A percentile compares a stretch with the other conserved stretches of the same genome.
phyloP scores from a whole-genome alignment of 1,140 invertebrate genomes.

The Eupeodes corollae region DNA sequence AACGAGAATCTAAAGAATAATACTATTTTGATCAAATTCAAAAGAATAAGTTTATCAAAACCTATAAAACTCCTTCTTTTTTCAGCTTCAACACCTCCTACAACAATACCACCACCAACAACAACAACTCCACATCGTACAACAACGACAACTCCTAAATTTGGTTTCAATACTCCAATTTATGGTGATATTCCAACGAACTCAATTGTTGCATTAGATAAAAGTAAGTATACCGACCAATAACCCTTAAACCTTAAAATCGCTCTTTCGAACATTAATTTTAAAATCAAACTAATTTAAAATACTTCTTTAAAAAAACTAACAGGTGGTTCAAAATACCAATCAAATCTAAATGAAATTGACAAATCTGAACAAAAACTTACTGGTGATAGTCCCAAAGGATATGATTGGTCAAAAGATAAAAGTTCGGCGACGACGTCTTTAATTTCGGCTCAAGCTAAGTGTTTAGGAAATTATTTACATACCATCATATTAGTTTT shows the following conservation, averaged over 20 bases:
- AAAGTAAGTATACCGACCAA: constrained; percentile 23
- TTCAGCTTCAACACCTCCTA: constrained; percentile 35
- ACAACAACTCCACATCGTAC: constrained; percentile 27
- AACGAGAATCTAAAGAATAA: too few relatives aligned
- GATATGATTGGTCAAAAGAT: constrained; percentile 33
- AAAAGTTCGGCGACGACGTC: constrained; percentile 9
- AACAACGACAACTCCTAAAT: constrained; percentile 16
- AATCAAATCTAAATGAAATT: constrained; percentile 58
- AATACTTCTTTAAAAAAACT: neutral
- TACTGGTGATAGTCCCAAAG: constrained; percentile 28
- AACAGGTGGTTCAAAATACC: constrained; percentile 49
- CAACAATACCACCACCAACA: constrained; percentile 32
- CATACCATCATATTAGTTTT: too few relatives aligned
- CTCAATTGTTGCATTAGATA: constrained; percentile 30
- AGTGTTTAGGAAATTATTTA: too few relatives aligned
- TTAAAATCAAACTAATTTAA: neutral
- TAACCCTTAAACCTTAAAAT: neutral
- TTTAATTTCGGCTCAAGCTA: too few relatives aligned
- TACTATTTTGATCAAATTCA: too few relatives aligned
- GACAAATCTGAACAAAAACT: constrained; percentile 60
- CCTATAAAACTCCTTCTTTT: neutral
- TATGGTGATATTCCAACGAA: constrained; percentile 26
- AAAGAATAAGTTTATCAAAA: too few relatives aligned
- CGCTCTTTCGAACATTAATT: neutral
- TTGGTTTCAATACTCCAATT: constrained; percentile 15